phyloP scores from a whole-genome alignment of 2,888 invertebrate genomes.

The Tenthredo scrophulariae region DNA sequence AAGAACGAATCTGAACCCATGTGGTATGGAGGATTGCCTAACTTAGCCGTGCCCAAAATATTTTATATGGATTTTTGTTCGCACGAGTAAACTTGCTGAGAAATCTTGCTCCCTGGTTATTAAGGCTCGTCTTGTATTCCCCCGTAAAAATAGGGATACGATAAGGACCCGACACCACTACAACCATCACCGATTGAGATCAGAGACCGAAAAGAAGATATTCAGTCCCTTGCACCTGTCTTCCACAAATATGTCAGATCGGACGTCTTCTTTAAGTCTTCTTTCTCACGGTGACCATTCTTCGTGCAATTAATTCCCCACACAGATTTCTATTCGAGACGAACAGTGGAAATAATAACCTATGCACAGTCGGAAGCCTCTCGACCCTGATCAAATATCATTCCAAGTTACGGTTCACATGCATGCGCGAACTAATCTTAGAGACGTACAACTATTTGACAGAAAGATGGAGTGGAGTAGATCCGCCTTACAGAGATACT shows the following conservation, averaged over 20 bases:
- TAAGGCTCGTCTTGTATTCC: neutral
- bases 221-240: slow-evolving; percentile 28
- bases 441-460: slow-evolving; percentile 35
- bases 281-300: slow-evolving; percentile 36
- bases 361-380: slow-evolving; percentile 1
- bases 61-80: neutral
- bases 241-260: slow-evolving; percentile 41
- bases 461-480: neutral
- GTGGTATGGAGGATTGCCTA: neutral
- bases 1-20: neutral
- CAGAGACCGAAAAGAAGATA: slow-evolving; percentile 4
- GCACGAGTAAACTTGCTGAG: neutral
- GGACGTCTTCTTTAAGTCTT: slow-evolving; percentile 25
- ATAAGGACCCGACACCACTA: slow-evolving; percentile 20
- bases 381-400: slow-evolving; percentile 23
- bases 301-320: slow-evolving; percentile 24
- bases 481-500: neutral
- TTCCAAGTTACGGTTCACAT: neutral
- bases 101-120: neutral
- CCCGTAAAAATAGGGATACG: neutral
- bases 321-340: neutral
- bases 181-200: slow-evolving; percentile 27
- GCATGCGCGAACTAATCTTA: slow-evolving; percentile 21
- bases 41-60: neutral
- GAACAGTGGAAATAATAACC: neutral